Evolutionary conservation across 2,797 vertebrate genomes (phyloP), one percentile per base, ranked within the genome.

Genomic region (Pantherophis vulpinus): DNA sequence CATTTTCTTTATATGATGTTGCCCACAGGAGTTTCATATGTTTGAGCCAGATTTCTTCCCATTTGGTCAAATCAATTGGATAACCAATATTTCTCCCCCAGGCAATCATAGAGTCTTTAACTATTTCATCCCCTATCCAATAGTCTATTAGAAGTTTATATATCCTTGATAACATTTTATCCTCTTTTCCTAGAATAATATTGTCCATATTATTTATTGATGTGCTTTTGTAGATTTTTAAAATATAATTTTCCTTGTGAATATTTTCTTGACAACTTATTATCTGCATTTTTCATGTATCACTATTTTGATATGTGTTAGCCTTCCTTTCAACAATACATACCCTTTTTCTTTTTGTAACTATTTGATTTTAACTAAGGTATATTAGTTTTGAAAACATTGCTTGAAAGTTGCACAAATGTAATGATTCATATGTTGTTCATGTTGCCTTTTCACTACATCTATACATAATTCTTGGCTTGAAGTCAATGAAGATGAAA

Each of bases 181-280:
- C n/a, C n/a, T n/a, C n/a, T n/a, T n/a, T n/a, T n/a, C n/a, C n/a
- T n/a, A n/a, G n/a, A n/a, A n/a, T n/a, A n/a, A n/a, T n/a, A n/a
- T n/a, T n/a, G n/a, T n/a, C n/a, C n/a, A n/a, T n/a, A n/a, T n/a
- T n/a, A 37, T 37, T 37, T 37, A 37, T 97, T 97, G 94, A 95
- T 96, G 89, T 95, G 94, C 95, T 97, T 95, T 96, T 92, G 66
- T 96, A 93, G 96, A 93, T 94, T 96, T 96, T 96, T 97, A 94
- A 95, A 93, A 96, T 83, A 63, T 95, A 94, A 59, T 95, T 92
- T 92, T 93, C 96, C 94, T 55, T 95, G 93, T 95, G 88, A 5
- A 87, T 91, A 95, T 96, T 91, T 16, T 51, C 86, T 66, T 92
- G 93, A 96, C 93, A 95, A 93, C 95, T 95, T 63, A n/a, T 63